Evolutionary conservation across 1,140 invertebrate genomes (phyloP), one percentile per base, ranked within the genome.

Genomic region (Listronotus bonariensis): DNA sequence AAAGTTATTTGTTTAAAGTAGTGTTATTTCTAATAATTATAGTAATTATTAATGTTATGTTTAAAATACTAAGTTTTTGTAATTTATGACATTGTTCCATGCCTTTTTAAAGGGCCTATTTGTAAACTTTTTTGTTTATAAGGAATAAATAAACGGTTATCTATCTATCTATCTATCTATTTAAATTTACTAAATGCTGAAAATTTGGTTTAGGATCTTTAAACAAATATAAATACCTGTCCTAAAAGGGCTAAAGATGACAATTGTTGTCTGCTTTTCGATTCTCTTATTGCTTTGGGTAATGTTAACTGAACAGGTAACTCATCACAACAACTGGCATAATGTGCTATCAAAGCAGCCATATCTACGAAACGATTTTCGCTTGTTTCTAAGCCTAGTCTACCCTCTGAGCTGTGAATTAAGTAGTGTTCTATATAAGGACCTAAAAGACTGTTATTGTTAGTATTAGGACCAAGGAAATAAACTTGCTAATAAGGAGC

Each of bases 361-460:
- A 97, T 93, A 69, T 92, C 92, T 75, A 90, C 89, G 78, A 97
- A 98, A 68, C 90, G 88, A 80, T 96, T 94, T 71, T 93, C 89
- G 12, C 94, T 97, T 56, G 93, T 95, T 81, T 98, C 95, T 63
- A 98, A 83, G 46, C 92, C 91, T 62, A 96, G 84, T 66, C 90
- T 87, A 53, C 89, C 87, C 51, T 87, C 86, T 54, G 87, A 86
- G 11, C 90, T 88, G 77, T 97, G 93, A 48, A 98, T 95, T 60
- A 98, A 85, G 81, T 97, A 98, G 80, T 98, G 95, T 75, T 97
- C 95, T 67, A 97, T 94, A 78, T 95, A 93, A 6, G 92, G 91
- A 6, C 92, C 92, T 66, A 43, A 34, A 52, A 52, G 9, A 51
- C n/a, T n/a, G n/a, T n/a, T n/a, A n/a, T n/a, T n/a, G n/a, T n/a